A percentile compares a stretch with the other conserved stretches of the same genome.
These are phyloP conservation scores for Sycobia sp. DNA, from an alignment of 1,140 invertebrate genomes.

Conservation along the genomic window DNA sequence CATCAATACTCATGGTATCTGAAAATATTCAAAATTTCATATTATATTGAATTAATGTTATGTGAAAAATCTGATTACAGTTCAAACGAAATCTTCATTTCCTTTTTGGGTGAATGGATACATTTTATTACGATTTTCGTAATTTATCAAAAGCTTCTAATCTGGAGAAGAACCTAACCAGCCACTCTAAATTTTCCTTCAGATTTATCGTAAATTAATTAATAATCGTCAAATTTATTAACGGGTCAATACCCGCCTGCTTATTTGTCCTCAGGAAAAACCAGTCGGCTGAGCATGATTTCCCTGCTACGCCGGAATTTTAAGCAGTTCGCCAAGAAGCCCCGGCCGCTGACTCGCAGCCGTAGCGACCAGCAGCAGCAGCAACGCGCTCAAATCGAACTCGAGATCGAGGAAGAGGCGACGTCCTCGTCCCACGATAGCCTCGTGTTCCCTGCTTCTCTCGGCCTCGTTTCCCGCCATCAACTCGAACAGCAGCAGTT, in stretches of 20 bases:
- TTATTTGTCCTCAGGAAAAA: slow-evolving; percentile 22
- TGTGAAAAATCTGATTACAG: no score
- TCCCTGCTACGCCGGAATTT: slow-evolving; percentile 33
- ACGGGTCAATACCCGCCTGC: no score
- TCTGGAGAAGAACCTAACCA: background rate
- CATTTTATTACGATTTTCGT: no score
- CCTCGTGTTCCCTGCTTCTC: slow-evolving; percentile 57
- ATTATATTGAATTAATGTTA: no score
- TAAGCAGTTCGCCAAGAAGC: slow-evolving; percentile 31
- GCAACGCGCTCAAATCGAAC: slow-evolving; percentile 40
- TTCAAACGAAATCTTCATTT: no score
- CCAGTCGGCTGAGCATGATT: slow-evolving; percentile 28
- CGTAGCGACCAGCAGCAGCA: slow-evolving; percentile 34
- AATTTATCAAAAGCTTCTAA: no score
- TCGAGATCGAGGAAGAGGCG: slow-evolving; percentile 40
- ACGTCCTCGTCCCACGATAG: slow-evolving; percentile 47
- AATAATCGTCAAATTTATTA: no score
- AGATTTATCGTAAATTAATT: no score
- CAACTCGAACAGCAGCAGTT: slow-evolving; percentile 28
- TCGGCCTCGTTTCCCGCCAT: slow-evolving; percentile 42
- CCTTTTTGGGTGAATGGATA: no score
- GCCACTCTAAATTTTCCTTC: no score
- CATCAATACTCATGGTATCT: background rate
- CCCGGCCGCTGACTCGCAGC: slow-evolving; percentile 29
- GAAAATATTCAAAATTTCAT: no score